Base-by-base conservation (phyloP, 92 coral and sea anemone species). In the Siderastrea radians region DNA sequence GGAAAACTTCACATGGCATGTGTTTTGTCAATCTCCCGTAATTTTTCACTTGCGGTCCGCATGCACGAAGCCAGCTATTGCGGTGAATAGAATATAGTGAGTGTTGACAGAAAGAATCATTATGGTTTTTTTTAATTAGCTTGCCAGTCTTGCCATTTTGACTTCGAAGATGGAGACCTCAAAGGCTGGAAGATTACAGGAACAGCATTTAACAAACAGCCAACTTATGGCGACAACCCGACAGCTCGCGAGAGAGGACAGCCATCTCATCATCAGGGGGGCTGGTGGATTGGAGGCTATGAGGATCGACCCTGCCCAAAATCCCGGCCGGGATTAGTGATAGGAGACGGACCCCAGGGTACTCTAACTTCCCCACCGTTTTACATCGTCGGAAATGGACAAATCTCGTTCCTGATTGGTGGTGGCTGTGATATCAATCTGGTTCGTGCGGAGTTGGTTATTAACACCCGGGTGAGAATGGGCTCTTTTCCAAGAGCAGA, bases 361-460 rank as follows among this genome's bases (percentile, higher is more conserved):
- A 61, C 66, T 61, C 66, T 61, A 15, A 15, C 6, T 61, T 61
- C 66, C 19, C 66, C 66, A 15, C 2, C 66, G 14, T 61, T 61
- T 61, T 5, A 9, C 0, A 63, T 52, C 38, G 68, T 80, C 72
- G 61, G 85, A 13, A 92, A 87, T 0, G 60, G 74, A 49, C 15
- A 52, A 4, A 51, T 88, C 58, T 83, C 86, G 63, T 92, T 88
- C 47, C 74, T 92, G 60, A 72, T 92, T 51, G 95, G 95, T 14
- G 95, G 95, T 3, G 95, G 95, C 6, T 92, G 95, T 78, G 80
- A 88, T 15, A 72, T 84, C 46, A 79, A 45, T 1, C 15, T 14
- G 8, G 90, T 80, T n/a, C 82, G 92, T 13, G 95, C 84, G 3
- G 95, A 92, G 82, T 68, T 92, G 12, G 8, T 88, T 53, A 54